Evolutionary conservation across 92 coral and sea anemone genomes (phyloP).

Genomic region (Heliopora coerulea): DNA sequence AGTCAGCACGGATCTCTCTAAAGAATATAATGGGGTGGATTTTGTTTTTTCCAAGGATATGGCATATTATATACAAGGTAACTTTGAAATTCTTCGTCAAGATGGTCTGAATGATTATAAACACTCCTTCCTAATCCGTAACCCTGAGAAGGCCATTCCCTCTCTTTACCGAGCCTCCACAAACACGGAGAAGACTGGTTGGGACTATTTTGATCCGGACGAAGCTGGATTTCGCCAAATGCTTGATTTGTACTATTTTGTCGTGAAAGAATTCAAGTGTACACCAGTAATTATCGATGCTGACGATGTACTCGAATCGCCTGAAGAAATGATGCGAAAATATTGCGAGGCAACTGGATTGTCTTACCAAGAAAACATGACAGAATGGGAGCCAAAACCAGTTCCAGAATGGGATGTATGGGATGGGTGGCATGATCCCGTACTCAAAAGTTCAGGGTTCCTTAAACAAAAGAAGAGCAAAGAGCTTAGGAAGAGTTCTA

Average conservation of each 20-base stretch:
- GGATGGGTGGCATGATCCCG: conserved; percentile 95
- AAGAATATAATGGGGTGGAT: conserved; percentile 79
- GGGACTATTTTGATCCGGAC: conserved; percentile 82
- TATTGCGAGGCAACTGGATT: conserved; percentile 87
- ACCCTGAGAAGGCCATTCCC: conserved; percentile 73
- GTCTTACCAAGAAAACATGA: conserved; percentile 77
- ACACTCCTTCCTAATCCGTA: conserved; percentile 83
- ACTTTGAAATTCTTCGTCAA: conserved; percentile 67
- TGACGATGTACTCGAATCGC: conserved; percentile 81
- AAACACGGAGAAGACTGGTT: conserved; percentile 92
- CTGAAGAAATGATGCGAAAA: conserved; percentile 72
- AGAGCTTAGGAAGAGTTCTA: conserved; percentile 23
- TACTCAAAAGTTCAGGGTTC: conserved; percentile 82
- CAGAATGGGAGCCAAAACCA: conserved; percentile 79
- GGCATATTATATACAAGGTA: conserved; percentile 83
- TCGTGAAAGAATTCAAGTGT: conserved; percentile 59
- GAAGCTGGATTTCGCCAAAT: conserved; percentile 92
- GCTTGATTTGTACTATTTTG: conserved; percentile 72
- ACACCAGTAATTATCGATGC: conserved; percentile 88
- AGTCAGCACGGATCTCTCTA: conserved; percentile 61
- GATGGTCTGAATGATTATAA: conserved; percentile 74
- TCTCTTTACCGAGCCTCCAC: conserved; percentile 81
- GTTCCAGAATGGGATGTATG: conserved; percentile 88
- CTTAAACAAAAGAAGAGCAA: conserved; percentile 9
- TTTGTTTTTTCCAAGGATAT: conserved; percentile 90